Conservation (phyloP, 2,797 vertebrate genomes). For the Holocentrus rufus region DNA sequence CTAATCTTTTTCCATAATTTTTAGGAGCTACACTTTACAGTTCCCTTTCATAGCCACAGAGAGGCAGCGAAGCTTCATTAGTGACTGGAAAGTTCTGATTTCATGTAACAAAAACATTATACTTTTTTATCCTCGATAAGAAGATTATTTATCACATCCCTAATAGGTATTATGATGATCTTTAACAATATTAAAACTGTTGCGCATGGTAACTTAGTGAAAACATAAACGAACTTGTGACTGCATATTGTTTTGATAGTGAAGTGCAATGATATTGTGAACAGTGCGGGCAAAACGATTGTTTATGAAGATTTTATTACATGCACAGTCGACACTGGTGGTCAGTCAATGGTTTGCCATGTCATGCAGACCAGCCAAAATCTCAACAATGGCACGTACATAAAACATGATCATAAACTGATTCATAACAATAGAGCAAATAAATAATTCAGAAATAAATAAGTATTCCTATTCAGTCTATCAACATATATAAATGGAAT, state of each 20-base stretch:
- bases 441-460: conserved; percentile 76
- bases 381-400: conserved; percentile 38
- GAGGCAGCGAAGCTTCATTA: conserved; percentile 13
- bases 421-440: conserved; percentile 54
- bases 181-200: neutral
- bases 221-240: neutral
- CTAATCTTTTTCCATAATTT: too few relatives aligned
- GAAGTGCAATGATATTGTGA: conserved; percentile 37
- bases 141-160: neutral
- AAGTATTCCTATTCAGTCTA: conserved; percentile 54
- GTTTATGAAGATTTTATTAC: conserved; percentile 60
- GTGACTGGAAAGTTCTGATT: neutral
- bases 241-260: neutral
- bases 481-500: conserved; percentile 58
- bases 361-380: conserved; percentile 86
- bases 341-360: conserved; percentile 83
- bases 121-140: neutral
- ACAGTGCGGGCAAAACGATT: conserved; percentile 73
- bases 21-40: neutral
- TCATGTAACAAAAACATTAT: too few relatives aligned
- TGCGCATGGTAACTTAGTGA: neutral
- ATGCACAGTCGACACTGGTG: conserved; percentile 73
- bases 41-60: conserved; percentile 16
- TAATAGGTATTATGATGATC: neutral
- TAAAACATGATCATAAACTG: conserved; percentile 35